A percentile compares a stretch with the other conserved stretches of the same genome.
Evolutionary conservation across 2,888 invertebrate species (phyloP).

Genomic region (Suillia variegata): DNA sequence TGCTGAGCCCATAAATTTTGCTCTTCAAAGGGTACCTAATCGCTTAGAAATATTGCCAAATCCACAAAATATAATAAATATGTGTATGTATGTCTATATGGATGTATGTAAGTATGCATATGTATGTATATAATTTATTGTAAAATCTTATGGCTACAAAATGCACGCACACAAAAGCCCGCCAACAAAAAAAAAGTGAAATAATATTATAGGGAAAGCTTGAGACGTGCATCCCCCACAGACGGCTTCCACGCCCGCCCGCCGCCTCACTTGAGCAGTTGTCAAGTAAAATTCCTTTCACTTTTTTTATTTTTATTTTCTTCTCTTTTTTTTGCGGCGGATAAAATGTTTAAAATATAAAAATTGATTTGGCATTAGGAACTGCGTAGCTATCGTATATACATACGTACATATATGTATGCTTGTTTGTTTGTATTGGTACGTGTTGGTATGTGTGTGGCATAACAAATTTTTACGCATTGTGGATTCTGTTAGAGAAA

Average conservation of each 20-base stretch:
- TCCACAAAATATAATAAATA: conserved; percentile 10
- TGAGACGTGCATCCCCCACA: not conserved
- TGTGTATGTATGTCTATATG: no score
- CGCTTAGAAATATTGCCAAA: conserved; percentile 22
- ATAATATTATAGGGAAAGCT: not conserved
- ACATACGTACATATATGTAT: no score
- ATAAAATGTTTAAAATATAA: conserved; percentile 8
- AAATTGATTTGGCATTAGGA: conserved; percentile 24
- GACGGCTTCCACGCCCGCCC: not conserved
- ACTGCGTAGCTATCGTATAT: conserved; percentile 1
- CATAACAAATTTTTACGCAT: conserved; percentile 13
- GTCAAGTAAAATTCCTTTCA: not conserved
- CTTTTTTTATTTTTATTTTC: no score
- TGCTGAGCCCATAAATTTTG: not conserved
- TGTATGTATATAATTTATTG: conserved; percentile 15
- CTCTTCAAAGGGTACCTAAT: conserved; percentile 20
- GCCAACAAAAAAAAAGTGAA: not conserved
- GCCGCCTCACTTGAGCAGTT: no score
- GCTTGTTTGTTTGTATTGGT: not conserved
- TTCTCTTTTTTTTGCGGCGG: no score
- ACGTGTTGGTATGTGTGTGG: conserved; percentile 9
- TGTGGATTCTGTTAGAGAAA: not conserved
- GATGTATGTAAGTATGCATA: no score
- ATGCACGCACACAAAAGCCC: not conserved
- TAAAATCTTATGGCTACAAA: not conserved